Evolutionary conservation across 2,797 vertebrate genomes (phyloP).

Genomic region (Miichthys miiuy): DNA sequence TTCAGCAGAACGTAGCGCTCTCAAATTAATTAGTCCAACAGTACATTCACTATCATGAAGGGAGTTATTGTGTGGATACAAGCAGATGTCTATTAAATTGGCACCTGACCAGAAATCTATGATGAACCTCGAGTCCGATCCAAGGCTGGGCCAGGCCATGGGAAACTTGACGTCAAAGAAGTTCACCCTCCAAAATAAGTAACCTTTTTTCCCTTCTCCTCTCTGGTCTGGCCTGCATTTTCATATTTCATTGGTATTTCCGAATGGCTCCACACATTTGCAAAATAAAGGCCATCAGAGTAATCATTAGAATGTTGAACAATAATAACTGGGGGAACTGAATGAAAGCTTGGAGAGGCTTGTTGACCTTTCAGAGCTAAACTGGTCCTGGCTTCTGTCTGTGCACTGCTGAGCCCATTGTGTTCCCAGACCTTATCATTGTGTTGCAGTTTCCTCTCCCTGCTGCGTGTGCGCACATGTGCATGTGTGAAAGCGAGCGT

Average conservation of each 20-base stretch:
- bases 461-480: conserved; percentile 65
- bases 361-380: conserved; percentile 88
- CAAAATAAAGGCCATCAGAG: conserved; percentile 86
- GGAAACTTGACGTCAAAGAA: conserved; percentile 79
- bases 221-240: conserved; percentile 71
- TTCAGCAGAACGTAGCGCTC: not conserved
- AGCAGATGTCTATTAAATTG: conserved; percentile 38
- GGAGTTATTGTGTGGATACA: conserved; percentile 12
- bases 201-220: conserved; percentile 63
- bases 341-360: conserved; percentile 81
- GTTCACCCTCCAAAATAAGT: conserved; percentile 66
- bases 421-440: conserved; percentile 88
- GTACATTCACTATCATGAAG: not conserved
- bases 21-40: not conserved
- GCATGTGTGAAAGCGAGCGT: conserved; percentile 54
- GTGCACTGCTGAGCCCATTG: conserved; percentile 84
- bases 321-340: conserved; percentile 82
- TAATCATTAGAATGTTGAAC: conserved; percentile 81
- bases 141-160: conserved; percentile 52
- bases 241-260: conserved; percentile 86
- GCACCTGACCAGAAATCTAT: conserved; percentile 44
- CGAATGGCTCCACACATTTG: conserved; percentile 80
- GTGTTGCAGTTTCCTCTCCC: conserved; percentile 87
- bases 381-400: conserved; percentile 86
- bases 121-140: conserved; percentile 48